Conservation (phyloP, 2,113 vertebrate genomes). For the Rana temporaria region DNA sequence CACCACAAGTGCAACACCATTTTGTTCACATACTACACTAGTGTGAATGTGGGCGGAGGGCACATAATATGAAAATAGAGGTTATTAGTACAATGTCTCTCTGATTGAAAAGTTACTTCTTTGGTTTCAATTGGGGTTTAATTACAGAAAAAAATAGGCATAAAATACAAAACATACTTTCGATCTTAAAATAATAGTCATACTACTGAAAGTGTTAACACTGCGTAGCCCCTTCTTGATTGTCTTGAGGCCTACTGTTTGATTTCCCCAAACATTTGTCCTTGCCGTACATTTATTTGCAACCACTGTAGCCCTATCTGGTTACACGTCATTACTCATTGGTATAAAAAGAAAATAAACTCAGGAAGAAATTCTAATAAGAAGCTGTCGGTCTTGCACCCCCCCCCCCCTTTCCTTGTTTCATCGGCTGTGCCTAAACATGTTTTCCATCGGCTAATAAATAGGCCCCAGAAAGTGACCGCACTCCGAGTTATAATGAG, state of each 20-base stretch:
- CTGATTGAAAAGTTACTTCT: too few species aligned
- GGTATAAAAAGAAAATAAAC: slow-evolving; percentile 32
- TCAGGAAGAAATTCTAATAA: slow-evolving; percentile 39
- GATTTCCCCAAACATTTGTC: slow-evolving; percentile 25
- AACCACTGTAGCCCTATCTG: slow-evolving; percentile 7
- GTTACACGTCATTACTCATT: slow-evolving; percentile 32
- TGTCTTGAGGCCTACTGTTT: background rate
- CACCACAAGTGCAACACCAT: too few species aligned
- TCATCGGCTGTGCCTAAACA: slow-evolving; percentile 45
- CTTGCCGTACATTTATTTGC: slow-evolving; percentile 16
- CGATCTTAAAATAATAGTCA: background rate
- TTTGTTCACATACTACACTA: too few species aligned
- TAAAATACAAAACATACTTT: background rate
- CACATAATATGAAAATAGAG: too few species aligned
- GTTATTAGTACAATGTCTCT: too few species aligned
- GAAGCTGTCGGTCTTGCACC: background rate
- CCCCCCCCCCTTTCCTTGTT: background rate
- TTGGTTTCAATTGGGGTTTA: too few species aligned
- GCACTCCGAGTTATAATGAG: slow-evolving; percentile 45
- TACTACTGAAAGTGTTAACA: background rate
- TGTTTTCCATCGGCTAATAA: slow-evolving; percentile 53
- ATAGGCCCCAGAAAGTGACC: slow-evolving; percentile 53
- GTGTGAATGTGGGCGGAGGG: too few species aligned
- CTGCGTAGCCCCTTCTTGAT: background rate
- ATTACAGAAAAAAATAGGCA: too few species aligned